These are phyloP conservation scores for Bubalus kerabau DNA, from an alignment of 2,113 vertebrate species.

Conservation along the genomic window DNA sequence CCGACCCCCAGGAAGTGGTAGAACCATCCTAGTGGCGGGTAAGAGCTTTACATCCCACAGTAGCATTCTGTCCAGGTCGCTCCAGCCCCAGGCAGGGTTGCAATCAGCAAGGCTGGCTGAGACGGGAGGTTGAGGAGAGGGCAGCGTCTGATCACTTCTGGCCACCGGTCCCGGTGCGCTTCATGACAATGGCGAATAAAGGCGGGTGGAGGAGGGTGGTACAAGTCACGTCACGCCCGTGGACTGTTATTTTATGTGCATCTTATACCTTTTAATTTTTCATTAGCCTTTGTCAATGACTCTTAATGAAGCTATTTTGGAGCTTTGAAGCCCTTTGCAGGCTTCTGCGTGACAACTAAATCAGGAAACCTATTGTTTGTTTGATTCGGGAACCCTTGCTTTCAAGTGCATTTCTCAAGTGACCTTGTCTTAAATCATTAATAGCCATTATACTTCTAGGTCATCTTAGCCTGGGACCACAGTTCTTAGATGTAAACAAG, in stretches of 20 bases:
- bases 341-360: neutral
- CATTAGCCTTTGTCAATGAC: neutral
- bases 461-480: neutral
- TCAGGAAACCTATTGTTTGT: neutral
- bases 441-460: neutral
- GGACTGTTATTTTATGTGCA: neutral
- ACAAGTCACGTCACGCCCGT: accelerated
- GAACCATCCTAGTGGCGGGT: slow-evolving; percentile 83
- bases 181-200: neutral
- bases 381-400: neutral
- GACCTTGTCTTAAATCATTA: neutral
- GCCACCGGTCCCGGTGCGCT: neutral
- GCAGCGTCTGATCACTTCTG: neutral
- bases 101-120: neutral
- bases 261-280: neutral
- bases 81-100: neutral
- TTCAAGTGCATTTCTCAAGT: neutral
- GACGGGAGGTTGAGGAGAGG: neutral
- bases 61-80: slow-evolving; percentile 81
- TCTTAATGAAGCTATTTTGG: neutral
- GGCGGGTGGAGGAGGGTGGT: neutral
- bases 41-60: slow-evolving; percentile 87
- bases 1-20: slow-evolving; percentile 84
- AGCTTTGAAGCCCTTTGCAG: neutral
- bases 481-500: neutral